Evolutionary conservation across 2,113 vertebrate species (phyloP), one percentile per base, ranked within the genome.

Genomic region (Chascanopsetta lugubris): DNA sequence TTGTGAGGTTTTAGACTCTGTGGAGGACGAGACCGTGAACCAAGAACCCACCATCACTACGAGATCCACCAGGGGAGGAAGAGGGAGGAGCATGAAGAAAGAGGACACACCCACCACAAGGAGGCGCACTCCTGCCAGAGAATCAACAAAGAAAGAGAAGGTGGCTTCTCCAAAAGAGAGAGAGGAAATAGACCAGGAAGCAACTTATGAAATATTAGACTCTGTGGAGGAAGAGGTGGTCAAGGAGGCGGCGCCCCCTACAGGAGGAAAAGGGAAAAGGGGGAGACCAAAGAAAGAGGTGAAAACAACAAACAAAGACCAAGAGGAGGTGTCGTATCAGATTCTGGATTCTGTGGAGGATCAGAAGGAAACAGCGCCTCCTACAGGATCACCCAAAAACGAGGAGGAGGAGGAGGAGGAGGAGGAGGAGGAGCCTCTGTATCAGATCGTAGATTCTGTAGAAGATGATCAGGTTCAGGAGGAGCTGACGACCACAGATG

Each of bases 391-490:
- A 17, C 13, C 0, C 13, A 38, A 15, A 38, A 38, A 15, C 11
- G 17, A 40, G 6, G 17, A 40, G 5, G 29, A 30, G 45, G 38
- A 27, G 15, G 53, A 64, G n/a, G 20, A 5, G 3, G 29, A 30
- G 29, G 29, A 60, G 17, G 25, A 0, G 0, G 17, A 72, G 34
- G 67, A 56, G 15, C n/a, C 47, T 0, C 1, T 51, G 7, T 67
- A 75, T 54, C 40, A 75, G 18, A 51, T 83, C 3, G 12, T 84
- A 20, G 87, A 87, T 53, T 81, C 80, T 6, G 21, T 82, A 8
- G 79, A 84, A 29, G 82, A 77, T 2, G 75, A 79, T 34, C 63
- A 59, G 22, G 36, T 36, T 6, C 63, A 53, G 27, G 84, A 81
- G 32, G 67, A 71, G 32, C 13, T 1, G 1, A 12, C 53, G 1